Evolutionary conservation across 2,888 invertebrate genomes (phyloP).

Genomic region (Myopa testacea): DNA sequence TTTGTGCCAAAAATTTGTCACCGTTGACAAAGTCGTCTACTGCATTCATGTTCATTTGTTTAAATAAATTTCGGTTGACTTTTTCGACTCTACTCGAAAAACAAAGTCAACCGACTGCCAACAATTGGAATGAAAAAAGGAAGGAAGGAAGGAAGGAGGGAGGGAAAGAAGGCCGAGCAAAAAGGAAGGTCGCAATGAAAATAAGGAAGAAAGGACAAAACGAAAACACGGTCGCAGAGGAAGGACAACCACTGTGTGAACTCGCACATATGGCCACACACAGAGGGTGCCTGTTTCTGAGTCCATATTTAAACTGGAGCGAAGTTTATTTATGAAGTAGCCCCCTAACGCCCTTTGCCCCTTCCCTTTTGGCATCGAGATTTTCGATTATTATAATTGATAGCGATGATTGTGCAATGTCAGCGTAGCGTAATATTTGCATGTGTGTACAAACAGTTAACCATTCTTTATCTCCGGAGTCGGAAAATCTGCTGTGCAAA

Average conservation of each 20-base stretch:
- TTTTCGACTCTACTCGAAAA: neutral
- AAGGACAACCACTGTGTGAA: neutral
- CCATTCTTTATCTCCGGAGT: too few relatives aligned
- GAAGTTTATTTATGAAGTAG: neutral
- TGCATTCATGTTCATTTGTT: constrained; percentile 35
- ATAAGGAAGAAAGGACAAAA: too few relatives aligned
- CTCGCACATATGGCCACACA: neutral
- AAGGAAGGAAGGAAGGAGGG: neutral
- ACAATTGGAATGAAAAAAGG: neutral
- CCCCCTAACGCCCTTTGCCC: neutral
- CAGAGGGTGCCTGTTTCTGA: neutral
- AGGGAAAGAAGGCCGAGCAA: neutral
- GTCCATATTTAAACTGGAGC: constrained; percentile 4
- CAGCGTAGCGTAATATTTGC: neutral
- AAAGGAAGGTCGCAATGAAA: neutral
- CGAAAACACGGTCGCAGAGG: neutral
- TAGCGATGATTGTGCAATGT: neutral
- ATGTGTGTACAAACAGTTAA: too few relatives aligned
- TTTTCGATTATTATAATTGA: constrained; percentile 16
- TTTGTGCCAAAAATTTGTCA: constrained; percentile 40
- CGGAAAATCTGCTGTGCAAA: too few relatives aligned
- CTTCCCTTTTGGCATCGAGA: neutral
- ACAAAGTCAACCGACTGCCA: constrained; percentile 10
- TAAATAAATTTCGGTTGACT: constrained; percentile 34
- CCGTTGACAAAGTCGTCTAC: constrained; percentile 35